Evolutionary conservation across 2,888 invertebrate genomes (phyloP).

Genomic region (Lutraria lutraria): DNA sequence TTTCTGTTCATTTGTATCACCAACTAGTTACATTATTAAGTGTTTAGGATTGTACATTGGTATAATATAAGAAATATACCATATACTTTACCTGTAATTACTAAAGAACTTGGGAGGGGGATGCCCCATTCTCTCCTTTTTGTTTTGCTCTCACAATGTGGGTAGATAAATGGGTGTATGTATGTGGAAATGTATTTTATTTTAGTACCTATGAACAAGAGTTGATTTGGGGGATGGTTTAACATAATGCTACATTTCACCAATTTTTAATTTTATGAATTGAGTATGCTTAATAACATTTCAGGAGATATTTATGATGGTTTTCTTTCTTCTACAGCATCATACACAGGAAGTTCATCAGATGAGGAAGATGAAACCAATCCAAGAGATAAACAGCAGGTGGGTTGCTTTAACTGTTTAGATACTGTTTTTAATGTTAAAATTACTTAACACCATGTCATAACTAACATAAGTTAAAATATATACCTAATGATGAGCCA

Average conservation of each 20-base stretch:
- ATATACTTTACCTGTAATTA: too few relatives aligned
- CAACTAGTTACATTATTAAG: not conserved
- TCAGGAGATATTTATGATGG: not conserved
- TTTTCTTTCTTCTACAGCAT: conserved; percentile 86
- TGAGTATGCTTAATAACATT: conserved; percentile 6
- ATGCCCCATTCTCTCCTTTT: too few relatives aligned
- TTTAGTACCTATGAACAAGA: not conserved
- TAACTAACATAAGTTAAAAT: too few relatives aligned
- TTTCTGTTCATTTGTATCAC: conserved; percentile 14
- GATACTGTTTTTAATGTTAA: not conserved
- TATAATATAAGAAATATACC: too few relatives aligned
- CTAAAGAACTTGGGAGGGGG: not conserved
- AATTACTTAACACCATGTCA: too few relatives aligned
- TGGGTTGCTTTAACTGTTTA: conserved; percentile 58
- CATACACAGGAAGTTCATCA: conserved; percentile 94
- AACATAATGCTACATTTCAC: conserved; percentile 22
- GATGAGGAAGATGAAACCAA: conserved; percentile 94
- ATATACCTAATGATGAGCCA: too few relatives aligned
- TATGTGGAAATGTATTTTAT: too few relatives aligned
- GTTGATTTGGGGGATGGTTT: not conserved
- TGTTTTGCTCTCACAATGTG: too few relatives aligned
- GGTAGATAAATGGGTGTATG: too few relatives aligned
- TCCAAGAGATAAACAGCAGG: conserved; percentile 93
- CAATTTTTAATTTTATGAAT: not conserved
- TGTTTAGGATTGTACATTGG: not conserved